phyloP scores from a whole-genome alignment of 2,888 invertebrate species.

The Dryococelus australis region DNA sequence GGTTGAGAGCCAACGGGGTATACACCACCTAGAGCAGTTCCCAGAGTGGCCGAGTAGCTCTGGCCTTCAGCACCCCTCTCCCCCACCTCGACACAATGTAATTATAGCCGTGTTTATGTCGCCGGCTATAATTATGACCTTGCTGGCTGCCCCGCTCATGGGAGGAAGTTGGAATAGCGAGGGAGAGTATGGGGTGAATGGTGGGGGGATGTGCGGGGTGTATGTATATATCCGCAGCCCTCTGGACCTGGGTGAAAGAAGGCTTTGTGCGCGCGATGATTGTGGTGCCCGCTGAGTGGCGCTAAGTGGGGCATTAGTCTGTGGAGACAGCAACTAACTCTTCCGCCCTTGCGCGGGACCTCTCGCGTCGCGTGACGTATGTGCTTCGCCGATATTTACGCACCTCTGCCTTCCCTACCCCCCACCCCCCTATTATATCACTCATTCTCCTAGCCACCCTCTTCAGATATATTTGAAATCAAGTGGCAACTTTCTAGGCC shows the following conservation, averaged over 20 bases:
- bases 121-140: conserved; percentile 16
- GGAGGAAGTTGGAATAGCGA: background rate
- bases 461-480: background rate
- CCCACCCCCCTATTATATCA: background rate
- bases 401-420: background rate
- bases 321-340: conserved; percentile 1
- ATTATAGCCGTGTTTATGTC: background rate
- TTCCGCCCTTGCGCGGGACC: background rate
- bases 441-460: background rate
- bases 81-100: background rate
- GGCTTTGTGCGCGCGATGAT: background rate
- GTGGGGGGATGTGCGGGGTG: background rate
- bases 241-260: background rate
- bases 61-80: background rate
- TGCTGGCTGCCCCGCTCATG: background rate
- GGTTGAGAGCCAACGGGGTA: background rate
- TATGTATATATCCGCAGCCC: too few species aligned
- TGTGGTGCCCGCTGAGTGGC: background rate
- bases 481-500: background rate
- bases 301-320: background rate
- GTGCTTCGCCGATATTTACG: background rate
- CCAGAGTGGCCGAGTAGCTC: background rate
- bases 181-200: background rate
- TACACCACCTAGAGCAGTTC: background rate
- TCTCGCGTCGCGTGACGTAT: background rate